Evolutionary conservation across 1,140 invertebrate genomes (phyloP).

Genomic region (Laupala kohalensis): DNA sequence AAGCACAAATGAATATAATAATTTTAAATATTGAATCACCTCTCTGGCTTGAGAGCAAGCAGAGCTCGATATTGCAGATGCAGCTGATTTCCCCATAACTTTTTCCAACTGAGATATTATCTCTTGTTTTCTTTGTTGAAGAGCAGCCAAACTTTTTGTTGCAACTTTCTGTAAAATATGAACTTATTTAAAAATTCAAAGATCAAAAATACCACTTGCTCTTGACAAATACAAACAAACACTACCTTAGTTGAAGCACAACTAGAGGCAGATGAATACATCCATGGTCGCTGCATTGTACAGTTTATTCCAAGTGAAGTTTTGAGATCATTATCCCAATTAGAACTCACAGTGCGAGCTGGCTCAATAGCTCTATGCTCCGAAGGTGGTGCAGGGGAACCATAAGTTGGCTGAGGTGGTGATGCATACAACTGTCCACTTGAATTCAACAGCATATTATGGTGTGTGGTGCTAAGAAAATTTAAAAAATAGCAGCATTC

Average conservation of each 20-base stretch:
- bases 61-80: slow-evolving; percentile 29
- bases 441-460: slow-evolving; percentile 25
- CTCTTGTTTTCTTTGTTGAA: slow-evolving; percentile 50
- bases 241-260: slow-evolving; percentile 3
- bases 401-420: slow-evolving; percentile 21
- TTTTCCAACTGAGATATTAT: slow-evolving; percentile 52
- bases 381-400: slow-evolving; percentile 17
- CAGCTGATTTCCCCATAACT: slow-evolving; percentile 39
- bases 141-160: slow-evolving; percentile 40
- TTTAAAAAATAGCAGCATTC: no score
- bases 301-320: neutral
- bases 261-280: neutral
- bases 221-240: no score
- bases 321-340: slow-evolving; percentile 8
- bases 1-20: no score
- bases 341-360: slow-evolving; percentile 8
- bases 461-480: slow-evolving; percentile 18
- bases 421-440: slow-evolving; percentile 21
- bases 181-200: neutral
- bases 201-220: neutral
- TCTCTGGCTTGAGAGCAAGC: slow-evolving; percentile 18
- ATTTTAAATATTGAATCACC: no score
- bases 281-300: neutral
- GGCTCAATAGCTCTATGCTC: slow-evolving; percentile 22
- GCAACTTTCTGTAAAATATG: slow-evolving; percentile 27